These are phyloP conservation scores for Dendrocincla fuliginosa DNA, from an alignment of 2,797 vertebrate species.

Conservation along the genomic window DNA sequence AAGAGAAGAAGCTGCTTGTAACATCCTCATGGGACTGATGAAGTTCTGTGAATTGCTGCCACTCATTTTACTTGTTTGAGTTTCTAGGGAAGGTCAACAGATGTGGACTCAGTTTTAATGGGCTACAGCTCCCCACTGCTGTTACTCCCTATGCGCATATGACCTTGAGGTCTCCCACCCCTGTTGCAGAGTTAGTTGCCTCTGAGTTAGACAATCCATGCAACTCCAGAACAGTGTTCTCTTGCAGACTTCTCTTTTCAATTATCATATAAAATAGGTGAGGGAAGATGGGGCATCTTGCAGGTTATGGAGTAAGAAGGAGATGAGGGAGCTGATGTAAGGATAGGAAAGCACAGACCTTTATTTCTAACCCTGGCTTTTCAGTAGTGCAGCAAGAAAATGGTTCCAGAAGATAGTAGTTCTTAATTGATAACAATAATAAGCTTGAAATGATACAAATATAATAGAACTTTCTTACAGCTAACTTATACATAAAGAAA, in stretches of 20 bases:
- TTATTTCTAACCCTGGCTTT: neutral
- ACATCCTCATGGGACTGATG: constrained; percentile 8
- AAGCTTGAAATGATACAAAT: neutral
- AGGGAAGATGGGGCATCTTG: neutral
- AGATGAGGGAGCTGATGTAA: neutral
- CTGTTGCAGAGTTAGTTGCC: accelerated
- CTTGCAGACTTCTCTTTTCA: neutral
- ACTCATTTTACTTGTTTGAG: neutral
- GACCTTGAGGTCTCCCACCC: neutral
- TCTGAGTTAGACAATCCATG: neutral
- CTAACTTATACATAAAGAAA: neutral
- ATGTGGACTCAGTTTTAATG: constrained; percentile 11
- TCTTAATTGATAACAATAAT: neutral
- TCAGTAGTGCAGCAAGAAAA: neutral
- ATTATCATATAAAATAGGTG: neutral
- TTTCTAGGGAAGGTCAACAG: neutral
- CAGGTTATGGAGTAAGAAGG: neutral
- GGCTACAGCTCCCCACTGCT: neutral
- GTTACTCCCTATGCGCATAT: neutral
- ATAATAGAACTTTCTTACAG: neutral
- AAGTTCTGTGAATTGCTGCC: constrained; percentile 3
- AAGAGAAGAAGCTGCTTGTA: neutral
- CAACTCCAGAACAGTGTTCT: neutral
- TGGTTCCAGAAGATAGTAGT: neutral
- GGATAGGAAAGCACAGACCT: neutral